Conservation (phyloP, 2,888 invertebrate species). For the Athripsodes cinereus region DNA sequence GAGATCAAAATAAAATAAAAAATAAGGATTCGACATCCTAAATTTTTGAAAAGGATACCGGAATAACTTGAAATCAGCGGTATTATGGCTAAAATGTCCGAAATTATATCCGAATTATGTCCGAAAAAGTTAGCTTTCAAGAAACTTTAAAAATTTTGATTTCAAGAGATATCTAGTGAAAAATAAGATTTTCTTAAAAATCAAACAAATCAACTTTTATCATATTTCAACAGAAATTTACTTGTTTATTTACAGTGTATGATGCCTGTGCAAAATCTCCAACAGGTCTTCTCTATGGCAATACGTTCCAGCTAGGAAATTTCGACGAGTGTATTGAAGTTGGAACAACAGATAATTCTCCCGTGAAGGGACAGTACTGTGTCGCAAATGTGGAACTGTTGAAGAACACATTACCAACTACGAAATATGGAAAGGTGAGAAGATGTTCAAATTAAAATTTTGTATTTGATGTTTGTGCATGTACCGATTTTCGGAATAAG, state of each 20-base stretch:
- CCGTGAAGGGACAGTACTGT: conserved; percentile 60
- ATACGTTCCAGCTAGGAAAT: conserved; percentile 65
- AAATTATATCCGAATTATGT: too few species aligned
- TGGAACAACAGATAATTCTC: conserved; percentile 37
- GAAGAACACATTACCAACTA: conserved; percentile 20
- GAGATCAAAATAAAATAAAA: too few species aligned
- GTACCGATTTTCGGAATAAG: too few species aligned
- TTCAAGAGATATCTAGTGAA: too few species aligned
- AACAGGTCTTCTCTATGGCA: conserved; percentile 60
- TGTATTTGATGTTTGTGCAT: too few species aligned
- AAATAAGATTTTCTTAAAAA: not conserved
- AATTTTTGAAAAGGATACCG: too few species aligned
- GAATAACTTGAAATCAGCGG: too few species aligned
- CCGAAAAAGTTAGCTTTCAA: too few species aligned
- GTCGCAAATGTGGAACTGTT: conserved; percentile 49
- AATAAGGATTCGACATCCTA: too few species aligned
- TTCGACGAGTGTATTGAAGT: conserved; percentile 62
- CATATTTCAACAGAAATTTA: not conserved
- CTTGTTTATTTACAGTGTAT: conserved; percentile 52
- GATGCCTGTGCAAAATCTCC: conserved; percentile 67
- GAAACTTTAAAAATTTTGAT: too few species aligned
- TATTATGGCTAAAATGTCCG: too few species aligned
- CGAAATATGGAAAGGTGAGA: conserved; percentile 18
- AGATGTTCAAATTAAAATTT: conserved; percentile 8
- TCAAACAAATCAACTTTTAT: too few species aligned